Base-by-base conservation (phyloP, 2,113 vertebrate genomes). In the Thunnus maccoyii region DNA sequence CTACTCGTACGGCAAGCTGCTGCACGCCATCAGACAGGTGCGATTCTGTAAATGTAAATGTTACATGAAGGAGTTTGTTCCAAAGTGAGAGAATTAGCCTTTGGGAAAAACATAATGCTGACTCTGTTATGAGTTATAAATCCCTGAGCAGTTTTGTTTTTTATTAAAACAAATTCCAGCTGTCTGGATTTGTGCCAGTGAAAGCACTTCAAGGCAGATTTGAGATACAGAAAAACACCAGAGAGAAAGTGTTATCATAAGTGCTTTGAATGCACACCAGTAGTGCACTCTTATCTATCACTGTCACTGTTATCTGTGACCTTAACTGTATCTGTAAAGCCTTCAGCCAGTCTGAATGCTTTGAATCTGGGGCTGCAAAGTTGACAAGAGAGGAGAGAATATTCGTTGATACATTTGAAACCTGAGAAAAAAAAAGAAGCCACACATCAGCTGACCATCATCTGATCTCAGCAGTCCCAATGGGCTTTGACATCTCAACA, bases 1-100 rank as follows among this genome's bases (percentile, higher is more conserved):
- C 51, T 96, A 94, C 94, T 96, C 92, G 3, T 96, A 96, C 1
- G 92, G 95, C 47, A 96, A 89, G 80, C 92, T 96, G 79, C 89
- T 96, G 80, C 83, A 85, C 3, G 78, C 93, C 84, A 86, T 96
- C 77, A 93, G 91, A 90, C 95, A 96, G 95, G 96, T 96, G 63
- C 54, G 94, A 48, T 15, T 56, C 55, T 51, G 54, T 14, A 55
- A 46, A 65, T 27, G 32, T 56, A 30, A 46, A 70, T 52, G n/a
- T 55, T 9, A 18, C 20, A 44, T 32, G 10, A 41, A 27, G 15
- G 56, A 17, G 50, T 22, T 58, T 62, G 62, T 46, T 71, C n/a
- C 25, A n/a, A 16, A 57, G 72, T 73, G 44, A 36, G 65, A 54
- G 57, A 51, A 50, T 27, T 5, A 5, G 22, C 18, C 36, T 68